phyloP scores from a whole-genome alignment of 2,888 invertebrate genomes.

The Xestia xanthographa region DNA sequence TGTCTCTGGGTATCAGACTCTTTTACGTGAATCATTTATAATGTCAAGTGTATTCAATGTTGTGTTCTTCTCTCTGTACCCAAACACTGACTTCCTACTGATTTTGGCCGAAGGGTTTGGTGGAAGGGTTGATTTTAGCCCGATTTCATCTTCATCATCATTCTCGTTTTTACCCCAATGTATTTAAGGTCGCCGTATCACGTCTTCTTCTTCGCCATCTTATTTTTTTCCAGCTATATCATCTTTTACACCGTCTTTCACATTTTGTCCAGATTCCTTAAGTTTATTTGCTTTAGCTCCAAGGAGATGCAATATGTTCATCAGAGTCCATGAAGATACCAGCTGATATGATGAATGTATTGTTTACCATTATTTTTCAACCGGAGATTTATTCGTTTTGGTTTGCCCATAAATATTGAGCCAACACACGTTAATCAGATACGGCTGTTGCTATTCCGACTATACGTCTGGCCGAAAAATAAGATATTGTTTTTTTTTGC shows the following conservation, averaged over 20 bases:
- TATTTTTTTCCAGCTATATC: not conserved
- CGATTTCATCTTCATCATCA: not conserved
- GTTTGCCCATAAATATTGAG: constrained; percentile 34
- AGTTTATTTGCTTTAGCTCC: not conserved
- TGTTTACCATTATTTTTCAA: constrained; percentile 16
- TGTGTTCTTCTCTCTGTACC: not conserved
- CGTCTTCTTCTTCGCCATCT: not conserved
- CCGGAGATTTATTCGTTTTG: constrained; percentile 35
- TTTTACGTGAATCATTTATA: not conserved
- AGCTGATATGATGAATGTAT: constrained; percentile 30
- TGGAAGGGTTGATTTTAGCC: not conserved
- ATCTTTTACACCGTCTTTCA: not conserved
- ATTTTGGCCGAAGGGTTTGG: too few relatives aligned
- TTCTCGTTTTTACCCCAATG: not conserved
- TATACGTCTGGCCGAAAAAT: constrained; percentile 27
- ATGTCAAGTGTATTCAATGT: not conserved
- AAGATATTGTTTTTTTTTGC: constrained; percentile 5
- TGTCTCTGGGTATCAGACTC: not conserved
- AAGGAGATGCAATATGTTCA: not conserved
- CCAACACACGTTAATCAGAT: constrained; percentile 41
- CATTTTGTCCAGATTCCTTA: not conserved
- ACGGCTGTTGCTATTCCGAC: constrained; percentile 9
- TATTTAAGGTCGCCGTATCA: not conserved
- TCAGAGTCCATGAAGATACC: constrained; percentile 20
- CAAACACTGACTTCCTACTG: not conserved